These are phyloP conservation scores for Zaprionus nigranus DNA, from an alignment of 1,140 invertebrate species.

Conservation along the genomic window DNA sequence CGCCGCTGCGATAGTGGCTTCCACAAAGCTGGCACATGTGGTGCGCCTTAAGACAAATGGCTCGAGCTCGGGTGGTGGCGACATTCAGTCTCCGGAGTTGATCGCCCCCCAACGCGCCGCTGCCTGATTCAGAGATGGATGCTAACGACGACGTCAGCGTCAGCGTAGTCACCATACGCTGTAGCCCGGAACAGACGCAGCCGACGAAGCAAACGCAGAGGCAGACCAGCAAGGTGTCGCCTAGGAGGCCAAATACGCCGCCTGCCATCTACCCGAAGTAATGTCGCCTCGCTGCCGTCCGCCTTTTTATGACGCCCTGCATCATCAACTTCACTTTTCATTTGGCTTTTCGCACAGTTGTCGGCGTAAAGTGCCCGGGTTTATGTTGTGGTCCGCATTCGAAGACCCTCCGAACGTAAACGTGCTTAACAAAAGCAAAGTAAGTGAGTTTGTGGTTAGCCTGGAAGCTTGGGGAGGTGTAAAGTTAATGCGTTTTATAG, in stretches of 20 bases:
- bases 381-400: slow-evolving; percentile 62
- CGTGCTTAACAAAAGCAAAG: slow-evolving; percentile 42
- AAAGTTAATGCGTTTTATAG: slow-evolving; percentile 25
- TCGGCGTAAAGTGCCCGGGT: slow-evolving; percentile 56
- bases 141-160: slow-evolving; percentile 51
- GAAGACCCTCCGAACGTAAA: background rate
- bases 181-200: background rate
- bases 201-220: slow-evolving; percentile 42
- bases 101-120: slow-evolving; percentile 40
- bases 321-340: slow-evolving; percentile 60
- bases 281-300: slow-evolving; percentile 50
- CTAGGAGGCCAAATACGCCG: slow-evolving; percentile 43
- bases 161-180: slow-evolving; percentile 57
- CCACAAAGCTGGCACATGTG: slow-evolving; percentile 66
- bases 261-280: slow-evolving; percentile 73
- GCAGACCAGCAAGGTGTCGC: slow-evolving; percentile 16
- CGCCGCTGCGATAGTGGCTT: slow-evolving; percentile 63
- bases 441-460: slow-evolving; percentile 52
- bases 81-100: slow-evolving; percentile 19
- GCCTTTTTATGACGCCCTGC: slow-evolving; percentile 31
- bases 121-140: slow-evolving; percentile 33
- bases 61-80: slow-evolving; percentile 12
- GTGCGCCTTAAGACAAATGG: slow-evolving; percentile 65
- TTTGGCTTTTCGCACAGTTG: slow-evolving; percentile 63
- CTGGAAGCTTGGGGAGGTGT: slow-evolving; percentile 5